Evolutionary conservation across 2,797 vertebrate species (phyloP).

Genomic region (Acanthopagrus latus): DNA sequence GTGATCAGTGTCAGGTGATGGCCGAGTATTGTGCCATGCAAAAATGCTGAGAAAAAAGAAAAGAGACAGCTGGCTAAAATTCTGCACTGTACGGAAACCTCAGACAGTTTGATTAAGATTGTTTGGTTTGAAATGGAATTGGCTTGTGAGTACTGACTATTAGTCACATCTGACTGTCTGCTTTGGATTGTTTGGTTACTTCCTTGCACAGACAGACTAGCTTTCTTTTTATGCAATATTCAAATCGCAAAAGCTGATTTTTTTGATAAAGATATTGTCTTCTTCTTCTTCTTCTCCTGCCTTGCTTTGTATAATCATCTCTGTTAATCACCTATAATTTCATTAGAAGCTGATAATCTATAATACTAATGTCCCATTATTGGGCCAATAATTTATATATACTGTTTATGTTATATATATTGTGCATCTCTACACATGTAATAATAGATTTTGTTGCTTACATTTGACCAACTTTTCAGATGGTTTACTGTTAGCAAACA

Average conservation of each 20-base stretch:
- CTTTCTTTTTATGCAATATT: conserved; percentile 1
- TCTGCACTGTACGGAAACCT: not conserved
- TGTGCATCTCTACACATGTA: not conserved
- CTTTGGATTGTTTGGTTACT: conserved; percentile 11
- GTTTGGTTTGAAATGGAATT: conserved; percentile 27
- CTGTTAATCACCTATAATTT: too few relatives aligned
- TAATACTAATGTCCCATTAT: too few relatives aligned
- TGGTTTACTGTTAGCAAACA: not conserved
- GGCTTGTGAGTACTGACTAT: conserved; percentile 19
- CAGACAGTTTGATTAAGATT: conserved; percentile 18
- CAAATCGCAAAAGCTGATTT: too few relatives aligned
- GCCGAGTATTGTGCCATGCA: conserved; percentile 33
- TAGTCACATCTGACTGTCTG: conserved; percentile 30
- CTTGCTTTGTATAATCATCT: too few relatives aligned
- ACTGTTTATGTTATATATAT: too few relatives aligned
- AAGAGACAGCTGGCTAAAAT: conserved; percentile 6
- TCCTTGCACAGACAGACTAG: not conserved
- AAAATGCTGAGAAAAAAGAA: conserved; percentile 29
- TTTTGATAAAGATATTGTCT: too few relatives aligned
- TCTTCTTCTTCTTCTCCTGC: too few relatives aligned
- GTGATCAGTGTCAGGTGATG: conserved; percentile 45
- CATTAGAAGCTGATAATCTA: too few relatives aligned
- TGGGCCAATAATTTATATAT: too few relatives aligned
- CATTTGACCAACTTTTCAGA: not conserved
- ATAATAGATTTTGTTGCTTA: not conserved